phyloP scores from a whole-genome alignment of 1,140 invertebrate genomes.

The Brachionus paranguensis region DNA sequence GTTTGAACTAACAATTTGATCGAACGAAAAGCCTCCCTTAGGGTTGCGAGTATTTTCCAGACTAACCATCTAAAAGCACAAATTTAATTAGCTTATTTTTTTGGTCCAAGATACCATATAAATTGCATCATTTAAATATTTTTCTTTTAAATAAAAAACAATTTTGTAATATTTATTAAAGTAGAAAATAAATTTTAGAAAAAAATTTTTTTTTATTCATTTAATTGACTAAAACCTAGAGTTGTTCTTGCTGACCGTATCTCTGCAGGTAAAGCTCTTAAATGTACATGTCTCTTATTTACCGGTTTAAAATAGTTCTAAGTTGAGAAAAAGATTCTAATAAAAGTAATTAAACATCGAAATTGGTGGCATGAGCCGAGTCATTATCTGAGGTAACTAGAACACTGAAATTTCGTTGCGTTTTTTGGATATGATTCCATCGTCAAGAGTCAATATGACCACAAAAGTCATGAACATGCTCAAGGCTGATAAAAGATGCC shows the following conservation, averaged over 20 bases:
- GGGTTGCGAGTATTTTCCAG: conserved; percentile 21
- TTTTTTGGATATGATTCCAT: conserved; percentile 34
- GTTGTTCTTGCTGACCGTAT: background rate
- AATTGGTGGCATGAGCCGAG: background rate
- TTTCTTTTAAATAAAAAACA: background rate
- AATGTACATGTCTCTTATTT: background rate
- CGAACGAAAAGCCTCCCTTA: conserved; percentile 12
- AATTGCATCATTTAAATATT: background rate
- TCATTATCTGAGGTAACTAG: background rate
- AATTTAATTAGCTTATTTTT: background rate
- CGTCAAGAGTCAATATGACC: conserved; percentile 44
- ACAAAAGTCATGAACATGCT: conserved; percentile 78
- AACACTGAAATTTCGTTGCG: conserved; percentile 31
- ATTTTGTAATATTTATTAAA: background rate
- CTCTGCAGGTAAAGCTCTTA: background rate
- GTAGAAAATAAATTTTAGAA: background rate
- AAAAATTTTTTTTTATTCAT: background rate
- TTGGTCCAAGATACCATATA: background rate
- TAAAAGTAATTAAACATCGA: background rate
- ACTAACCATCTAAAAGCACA: conserved; percentile 22
- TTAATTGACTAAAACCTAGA: background rate
- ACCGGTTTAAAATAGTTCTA: background rate
- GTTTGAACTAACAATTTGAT: background rate
- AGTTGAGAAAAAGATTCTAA: background rate
- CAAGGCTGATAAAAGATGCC: conserved; percentile 78